Evolutionary conservation across 2,113 vertebrate species (phyloP).

Genomic region (Hippoglossus stenolepis): DNA sequence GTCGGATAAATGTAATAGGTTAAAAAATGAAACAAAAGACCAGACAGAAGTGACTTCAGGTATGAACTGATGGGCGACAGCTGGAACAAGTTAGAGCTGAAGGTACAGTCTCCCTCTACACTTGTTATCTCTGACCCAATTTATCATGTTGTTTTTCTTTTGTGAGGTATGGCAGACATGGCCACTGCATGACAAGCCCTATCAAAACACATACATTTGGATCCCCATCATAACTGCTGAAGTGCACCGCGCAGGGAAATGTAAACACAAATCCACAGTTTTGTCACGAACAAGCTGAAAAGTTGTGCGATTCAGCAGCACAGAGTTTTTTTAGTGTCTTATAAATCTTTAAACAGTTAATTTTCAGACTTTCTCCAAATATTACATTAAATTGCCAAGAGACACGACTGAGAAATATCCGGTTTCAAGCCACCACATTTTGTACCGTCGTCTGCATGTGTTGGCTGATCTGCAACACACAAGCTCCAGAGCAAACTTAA

Average conservation of each 20-base stretch:
- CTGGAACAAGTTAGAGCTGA: neutral
- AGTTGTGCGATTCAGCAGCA: slow-evolving; percentile 16
- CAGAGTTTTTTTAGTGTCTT: slow-evolving; percentile 4
- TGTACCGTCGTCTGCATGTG: slow-evolving; percentile 20
- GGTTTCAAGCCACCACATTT: slow-evolving; percentile 42
- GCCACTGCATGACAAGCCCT: slow-evolving; percentile 22
- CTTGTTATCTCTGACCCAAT: slow-evolving; percentile 52
- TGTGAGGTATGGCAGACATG: slow-evolving; percentile 35
- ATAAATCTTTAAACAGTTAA: slow-evolving; percentile 30
- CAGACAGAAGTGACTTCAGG: neutral
- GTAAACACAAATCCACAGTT: slow-evolving; percentile 18
- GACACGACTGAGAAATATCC: slow-evolving; percentile 37
- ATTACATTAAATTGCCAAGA: slow-evolving; percentile 11
- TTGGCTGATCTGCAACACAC: slow-evolving; percentile 33
- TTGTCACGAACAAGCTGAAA: slow-evolving; percentile 18
- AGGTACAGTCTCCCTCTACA: slow-evolving; percentile 9
- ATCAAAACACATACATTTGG: slow-evolving; percentile 25
- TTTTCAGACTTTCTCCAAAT: slow-evolving; percentile 26
- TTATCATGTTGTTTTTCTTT: slow-evolving; percentile 28
- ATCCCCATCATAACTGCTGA: slow-evolving; percentile 14
- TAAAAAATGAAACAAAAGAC: neutral
- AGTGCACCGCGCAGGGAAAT: slow-evolving; percentile 6
- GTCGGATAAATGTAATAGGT: neutral
- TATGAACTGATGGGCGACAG: slow-evolving; percentile 26
- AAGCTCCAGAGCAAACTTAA: slow-evolving; percentile 48